A percentile compares a stretch with the other conserved stretches of the same genome.
These are phyloP conservation scores for Ictalurus furcatus DNA, from an alignment of 2,113 vertebrate genomes.

Conservation along the genomic window DNA sequence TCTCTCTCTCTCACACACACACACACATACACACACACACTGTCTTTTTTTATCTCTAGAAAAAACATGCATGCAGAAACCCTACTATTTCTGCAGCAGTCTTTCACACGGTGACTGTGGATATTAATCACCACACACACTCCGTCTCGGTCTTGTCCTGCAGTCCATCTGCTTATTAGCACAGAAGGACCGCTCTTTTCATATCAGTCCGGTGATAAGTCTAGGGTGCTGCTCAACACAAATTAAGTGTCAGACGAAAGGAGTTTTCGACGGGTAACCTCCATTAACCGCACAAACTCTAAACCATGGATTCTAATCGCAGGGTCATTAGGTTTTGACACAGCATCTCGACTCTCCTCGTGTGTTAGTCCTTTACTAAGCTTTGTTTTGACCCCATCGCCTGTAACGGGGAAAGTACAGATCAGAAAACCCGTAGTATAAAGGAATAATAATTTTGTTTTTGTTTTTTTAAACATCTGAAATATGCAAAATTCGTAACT, in stretches of 20 bases:
- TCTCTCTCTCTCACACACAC: not conserved
- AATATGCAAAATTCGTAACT: not conserved
- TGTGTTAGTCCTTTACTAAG: not conserved
- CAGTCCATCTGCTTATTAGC: constrained; percentile 16
- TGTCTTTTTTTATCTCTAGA: not conserved
- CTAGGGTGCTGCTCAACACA: not conserved
- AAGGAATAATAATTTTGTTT: no score
- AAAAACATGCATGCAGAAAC: not conserved
- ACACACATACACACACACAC: not conserved
- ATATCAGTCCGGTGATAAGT: not conserved
- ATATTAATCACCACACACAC: constrained; percentile 15
- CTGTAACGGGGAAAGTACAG: not conserved
- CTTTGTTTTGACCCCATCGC: not conserved
- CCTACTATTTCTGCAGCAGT: not conserved
- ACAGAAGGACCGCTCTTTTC: not conserved
- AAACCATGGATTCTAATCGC: not conserved
- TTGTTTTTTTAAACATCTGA: not conserved
- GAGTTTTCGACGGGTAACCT: not conserved
- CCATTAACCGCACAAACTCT: not conserved
- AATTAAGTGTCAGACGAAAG: not conserved
- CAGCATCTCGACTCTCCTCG: no score
- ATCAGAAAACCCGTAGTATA: not conserved
- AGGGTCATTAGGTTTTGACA: not conserved
- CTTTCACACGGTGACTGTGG: constrained; percentile 5
- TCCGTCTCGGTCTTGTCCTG: not conserved